Conservation (phyloP, 2,888 invertebrate genomes). For the Patella caerulea region DNA sequence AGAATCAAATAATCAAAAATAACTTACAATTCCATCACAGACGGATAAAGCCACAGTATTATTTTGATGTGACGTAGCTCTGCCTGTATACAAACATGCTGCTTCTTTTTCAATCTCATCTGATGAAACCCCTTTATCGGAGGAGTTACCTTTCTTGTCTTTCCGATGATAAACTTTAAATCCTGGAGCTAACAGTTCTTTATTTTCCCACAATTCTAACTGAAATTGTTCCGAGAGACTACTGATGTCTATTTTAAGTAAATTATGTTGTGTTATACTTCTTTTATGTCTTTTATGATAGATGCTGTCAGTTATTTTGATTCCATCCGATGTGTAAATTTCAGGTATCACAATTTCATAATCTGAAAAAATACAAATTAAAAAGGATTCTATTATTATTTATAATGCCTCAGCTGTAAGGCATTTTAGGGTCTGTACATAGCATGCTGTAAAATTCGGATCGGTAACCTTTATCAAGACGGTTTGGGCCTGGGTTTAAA, state of each 20-base stretch:
- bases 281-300: constrained; percentile 34
- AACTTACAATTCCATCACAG: constrained; percentile 35
- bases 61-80: constrained; percentile 38
- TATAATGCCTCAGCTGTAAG: too few species aligned
- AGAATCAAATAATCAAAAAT: too few species aligned
- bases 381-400: too few species aligned
- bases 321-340: neutral
- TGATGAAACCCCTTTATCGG: constrained; percentile 18
- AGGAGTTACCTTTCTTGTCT: constrained; percentile 25
- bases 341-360: constrained; percentile 10
- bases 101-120: constrained; percentile 27
- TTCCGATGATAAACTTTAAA: constrained; percentile 57
- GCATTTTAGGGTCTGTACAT: too few species aligned
- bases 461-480: too few species aligned
- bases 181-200: constrained; percentile 53
- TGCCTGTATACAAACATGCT: constrained; percentile 49
- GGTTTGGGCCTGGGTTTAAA: too few species aligned
- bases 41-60: constrained; percentile 50
- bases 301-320: neutral
- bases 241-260: constrained; percentile 46
- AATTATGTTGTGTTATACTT: constrained; percentile 24
- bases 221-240: constrained; percentile 53
- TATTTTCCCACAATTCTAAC: constrained; percentile 51
- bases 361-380: neutral
- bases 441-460: too few species aligned